Evolutionary conservation across 2,113 vertebrate species (phyloP).

Genomic region (Amazona vittata): DNA sequence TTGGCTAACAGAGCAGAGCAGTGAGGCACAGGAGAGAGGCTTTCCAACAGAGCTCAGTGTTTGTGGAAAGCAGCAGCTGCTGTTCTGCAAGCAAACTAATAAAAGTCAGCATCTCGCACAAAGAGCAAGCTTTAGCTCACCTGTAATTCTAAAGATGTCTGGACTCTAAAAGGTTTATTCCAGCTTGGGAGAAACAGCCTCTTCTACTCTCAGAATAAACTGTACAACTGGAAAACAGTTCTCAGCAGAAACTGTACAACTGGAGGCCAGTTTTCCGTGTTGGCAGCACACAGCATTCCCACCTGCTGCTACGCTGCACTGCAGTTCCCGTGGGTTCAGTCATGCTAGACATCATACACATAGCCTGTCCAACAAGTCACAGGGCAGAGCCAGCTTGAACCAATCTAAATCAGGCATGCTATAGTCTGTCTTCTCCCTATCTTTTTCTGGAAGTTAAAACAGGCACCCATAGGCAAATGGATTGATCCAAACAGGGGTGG

Average conservation of each 20-base stretch:
- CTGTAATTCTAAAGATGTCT: neutral
- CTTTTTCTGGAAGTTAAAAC: neutral
- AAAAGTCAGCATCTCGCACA: neutral
- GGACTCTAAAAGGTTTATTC: neutral
- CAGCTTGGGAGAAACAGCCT: neutral
- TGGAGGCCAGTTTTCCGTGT: neutral
- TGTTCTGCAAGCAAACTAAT: neutral
- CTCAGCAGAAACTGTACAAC: neutral
- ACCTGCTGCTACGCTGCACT: neutral
- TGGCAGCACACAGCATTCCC: neutral
- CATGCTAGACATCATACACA: fast-evolving
- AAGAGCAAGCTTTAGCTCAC: neutral
- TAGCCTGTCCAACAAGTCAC: neutral
- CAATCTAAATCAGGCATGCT: neutral
- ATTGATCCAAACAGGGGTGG: neutral
- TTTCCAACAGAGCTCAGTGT: neutral
- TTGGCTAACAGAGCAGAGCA: neutral
- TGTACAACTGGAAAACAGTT: neutral
- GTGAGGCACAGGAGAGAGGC: neutral
- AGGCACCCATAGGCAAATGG: neutral
- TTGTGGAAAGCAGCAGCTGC: neutral
- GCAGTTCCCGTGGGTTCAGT: fast-evolving
- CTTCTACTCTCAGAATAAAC: neutral
- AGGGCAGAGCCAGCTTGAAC: neutral
- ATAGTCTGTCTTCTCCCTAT: neutral